Base-by-base conservation (phyloP, 2,888 invertebrate genomes). In the Hoplodrina blanda region DNA sequence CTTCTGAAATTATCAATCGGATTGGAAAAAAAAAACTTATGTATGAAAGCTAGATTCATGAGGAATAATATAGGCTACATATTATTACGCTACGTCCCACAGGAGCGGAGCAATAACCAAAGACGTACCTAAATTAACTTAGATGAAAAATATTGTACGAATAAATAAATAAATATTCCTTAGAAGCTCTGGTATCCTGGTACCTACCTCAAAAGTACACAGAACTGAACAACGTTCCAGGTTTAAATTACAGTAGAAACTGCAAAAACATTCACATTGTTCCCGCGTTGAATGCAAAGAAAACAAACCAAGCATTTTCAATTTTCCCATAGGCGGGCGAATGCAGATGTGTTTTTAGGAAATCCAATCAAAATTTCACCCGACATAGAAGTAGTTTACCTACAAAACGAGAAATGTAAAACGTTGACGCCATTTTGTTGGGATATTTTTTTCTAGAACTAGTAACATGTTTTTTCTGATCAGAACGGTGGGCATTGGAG, bases 361-460 rank as follows among this genome's bases (percentile, higher is more conserved):
- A 76, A 57, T n/a, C 41, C 52, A 68, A 67, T 67, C 62, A 60
- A 65, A 71, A 54, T 62, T 4, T 33, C 25, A 37, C 19, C n/a
- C 46, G 8, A 13, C 7, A 4, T 10, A 50, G 53, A 63, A 25
- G 8, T 41, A n/a, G 11, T 37, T 54, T 46, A 37, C 11, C 17
- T 37, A 33, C 0, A 33, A 59, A 69, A 69, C 20, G 19, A 53
- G 37, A 44, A 68, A 13, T 62, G 11, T 30, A 1, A 25, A 71
- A 57, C 6, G 15, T 37, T 17, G 10, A 53, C 25, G n/a, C 17
- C 7, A 13, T 37, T 49, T 49, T 15, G 11, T 19, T 6, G 2
- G 19, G 5, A 56, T 46, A 17, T 44, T 44, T 44, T 46, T 46
- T 46, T 46, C 5, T 46, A 46, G 4, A 6, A 46, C 17, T 15